Conservation (phyloP, 2,888 invertebrate species). For the Myopa testacea region DNA sequence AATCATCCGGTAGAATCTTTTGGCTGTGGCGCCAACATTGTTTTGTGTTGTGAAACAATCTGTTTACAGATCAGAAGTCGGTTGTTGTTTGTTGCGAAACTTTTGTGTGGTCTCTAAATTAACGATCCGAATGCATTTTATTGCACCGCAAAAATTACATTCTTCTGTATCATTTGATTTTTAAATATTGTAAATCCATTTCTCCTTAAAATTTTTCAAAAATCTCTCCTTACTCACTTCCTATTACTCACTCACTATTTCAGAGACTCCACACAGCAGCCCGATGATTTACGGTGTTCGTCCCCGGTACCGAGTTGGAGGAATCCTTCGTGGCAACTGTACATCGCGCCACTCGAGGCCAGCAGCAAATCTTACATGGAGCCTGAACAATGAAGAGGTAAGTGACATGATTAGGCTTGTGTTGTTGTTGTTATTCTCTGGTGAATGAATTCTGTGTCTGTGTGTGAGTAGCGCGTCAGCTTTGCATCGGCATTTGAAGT, state of each 20-base stretch:
- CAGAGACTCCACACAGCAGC: conserved; percentile 71
- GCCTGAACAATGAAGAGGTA: conserved; percentile 71
- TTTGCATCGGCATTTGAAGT: no score
- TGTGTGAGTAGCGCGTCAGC: no score
- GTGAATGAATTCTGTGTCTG: not conserved
- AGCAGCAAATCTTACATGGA: conserved; percentile 73
- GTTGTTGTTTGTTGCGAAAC: no score
- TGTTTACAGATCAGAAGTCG: no score
- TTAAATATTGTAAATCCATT: no score
- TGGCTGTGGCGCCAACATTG: not conserved
- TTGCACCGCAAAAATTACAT: no score
- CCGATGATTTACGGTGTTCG: conserved; percentile 71
- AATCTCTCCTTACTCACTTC: no score
- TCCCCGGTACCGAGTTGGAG: conserved; percentile 70
- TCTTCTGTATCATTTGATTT: no score
- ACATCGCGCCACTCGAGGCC: conserved; percentile 71
- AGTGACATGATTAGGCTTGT: conserved; percentile 45
- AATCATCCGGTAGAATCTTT: not conserved
- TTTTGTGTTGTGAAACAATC: no score
- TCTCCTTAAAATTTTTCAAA: no score
- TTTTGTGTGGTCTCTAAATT: no score
- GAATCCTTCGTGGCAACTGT: conserved; percentile 71
- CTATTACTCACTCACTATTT: conserved; percentile 54
- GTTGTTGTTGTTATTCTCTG: not conserved
- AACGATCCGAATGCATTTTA: no score